Conservation (phyloP, 2,113 vertebrate species). For the Heterotis niloticus region DNA sequence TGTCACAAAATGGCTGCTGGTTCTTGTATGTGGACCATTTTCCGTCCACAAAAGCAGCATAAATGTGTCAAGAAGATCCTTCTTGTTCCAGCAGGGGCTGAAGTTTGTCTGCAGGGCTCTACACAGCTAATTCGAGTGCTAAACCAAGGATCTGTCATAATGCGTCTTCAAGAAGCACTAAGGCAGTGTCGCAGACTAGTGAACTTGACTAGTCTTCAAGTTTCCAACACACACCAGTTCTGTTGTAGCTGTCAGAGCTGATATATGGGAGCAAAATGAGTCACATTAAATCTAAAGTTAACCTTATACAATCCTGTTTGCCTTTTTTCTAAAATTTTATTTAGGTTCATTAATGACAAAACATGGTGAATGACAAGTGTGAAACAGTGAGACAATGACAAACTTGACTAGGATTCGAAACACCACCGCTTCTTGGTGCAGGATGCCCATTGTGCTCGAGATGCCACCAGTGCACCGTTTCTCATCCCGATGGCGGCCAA, state of each 20-base stretch:
- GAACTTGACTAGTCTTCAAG: too few species aligned
- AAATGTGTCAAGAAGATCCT: too few species aligned
- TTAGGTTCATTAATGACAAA: too few species aligned
- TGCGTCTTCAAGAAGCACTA: neutral
- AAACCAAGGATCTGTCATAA: neutral
- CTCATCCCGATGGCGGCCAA: neutral
- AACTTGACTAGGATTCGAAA: neutral
- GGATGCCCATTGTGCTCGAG: neutral
- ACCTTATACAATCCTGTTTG: neutral
- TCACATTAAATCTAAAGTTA: neutral
- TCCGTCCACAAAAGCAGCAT: neutral
- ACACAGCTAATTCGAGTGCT: neutral
- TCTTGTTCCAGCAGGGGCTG: neutral
- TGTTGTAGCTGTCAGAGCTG: neutral
- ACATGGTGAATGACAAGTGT: neutral
- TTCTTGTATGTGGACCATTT: too few species aligned
- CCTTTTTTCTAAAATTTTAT: too few species aligned
- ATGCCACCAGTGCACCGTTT: neutral
- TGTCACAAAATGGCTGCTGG: too few species aligned
- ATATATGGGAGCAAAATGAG: neutral
- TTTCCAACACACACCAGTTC: too few species aligned
- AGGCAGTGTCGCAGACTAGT: too few species aligned
- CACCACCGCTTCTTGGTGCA: neutral
- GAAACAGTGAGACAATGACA: neutral
- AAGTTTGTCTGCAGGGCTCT: neutral